Conservation (phyloP, 2,888 invertebrate species). For the Coleophora flavipennella region DNA sequence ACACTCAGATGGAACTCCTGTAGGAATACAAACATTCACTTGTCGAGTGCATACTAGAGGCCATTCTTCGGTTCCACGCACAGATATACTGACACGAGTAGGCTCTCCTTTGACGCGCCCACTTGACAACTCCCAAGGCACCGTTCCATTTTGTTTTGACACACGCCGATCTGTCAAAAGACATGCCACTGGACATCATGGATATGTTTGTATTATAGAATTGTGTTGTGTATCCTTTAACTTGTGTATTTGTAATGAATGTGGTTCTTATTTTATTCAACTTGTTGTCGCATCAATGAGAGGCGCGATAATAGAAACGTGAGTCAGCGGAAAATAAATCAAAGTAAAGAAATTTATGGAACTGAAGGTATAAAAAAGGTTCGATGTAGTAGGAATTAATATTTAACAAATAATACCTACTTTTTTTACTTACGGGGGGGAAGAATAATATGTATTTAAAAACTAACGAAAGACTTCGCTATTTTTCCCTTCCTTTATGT, state of each 20-base stretch:
- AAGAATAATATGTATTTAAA: too few species aligned
- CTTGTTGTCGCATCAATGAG: background rate
- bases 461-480: too few species aligned
- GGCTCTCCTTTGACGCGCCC: conserved; percentile 21
- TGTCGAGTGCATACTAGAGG: conserved; percentile 19
- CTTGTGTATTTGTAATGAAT: too few species aligned
- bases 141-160: conserved; percentile 71
- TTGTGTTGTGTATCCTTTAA: too few species aligned
- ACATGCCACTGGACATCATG: conserved; percentile 33
- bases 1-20: conserved; percentile 5
- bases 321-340: background rate
- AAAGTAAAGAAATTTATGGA: background rate
- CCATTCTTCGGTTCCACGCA: conserved; percentile 20
- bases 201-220: too few species aligned
- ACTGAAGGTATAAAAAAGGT: too few species aligned
- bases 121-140: conserved; percentile 48
- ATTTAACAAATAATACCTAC: too few species aligned
- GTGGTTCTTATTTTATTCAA: background rate
- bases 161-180: conserved; percentile 46
- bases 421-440: too few species aligned
- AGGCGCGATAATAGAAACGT: background rate
- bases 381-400: too few species aligned
- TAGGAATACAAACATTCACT: conserved; percentile 6
- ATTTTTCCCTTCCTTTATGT: too few species aligned
- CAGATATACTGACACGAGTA: too few species aligned